Conservation (phyloP, 2,113 vertebrate species). For the Copsychus sechellarum region DNA sequence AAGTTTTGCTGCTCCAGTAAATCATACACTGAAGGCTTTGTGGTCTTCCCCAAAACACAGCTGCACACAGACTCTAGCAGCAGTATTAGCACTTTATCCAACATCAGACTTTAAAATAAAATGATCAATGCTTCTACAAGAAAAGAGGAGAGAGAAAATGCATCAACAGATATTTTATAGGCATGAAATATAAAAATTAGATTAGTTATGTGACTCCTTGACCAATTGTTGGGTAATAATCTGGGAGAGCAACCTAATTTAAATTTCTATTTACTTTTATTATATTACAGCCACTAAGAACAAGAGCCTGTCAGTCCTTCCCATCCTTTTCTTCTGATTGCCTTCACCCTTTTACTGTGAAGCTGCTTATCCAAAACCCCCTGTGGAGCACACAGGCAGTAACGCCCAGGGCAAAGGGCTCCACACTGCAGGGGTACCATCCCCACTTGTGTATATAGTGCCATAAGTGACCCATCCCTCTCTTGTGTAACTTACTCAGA, state of each 20-base stretch:
- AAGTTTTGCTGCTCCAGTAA: not conserved
- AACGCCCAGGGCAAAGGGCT: not conserved
- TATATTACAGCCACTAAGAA: not conserved
- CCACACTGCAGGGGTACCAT: not conserved
- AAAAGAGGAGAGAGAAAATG: not conserved
- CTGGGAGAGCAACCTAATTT: not conserved
- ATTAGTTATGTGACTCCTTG: not conserved
- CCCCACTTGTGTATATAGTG: fast-evolving
- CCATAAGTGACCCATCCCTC: not conserved
- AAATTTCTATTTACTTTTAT: not conserved
- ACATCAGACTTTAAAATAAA: not conserved
- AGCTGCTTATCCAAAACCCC: not conserved
- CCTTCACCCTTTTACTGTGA: not conserved
- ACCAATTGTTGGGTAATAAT: not conserved
- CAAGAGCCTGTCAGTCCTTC: not conserved
- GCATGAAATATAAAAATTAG: not conserved
- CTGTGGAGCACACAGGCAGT: fast-evolving
- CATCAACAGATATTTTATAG: not conserved
- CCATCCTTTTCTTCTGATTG: not conserved
- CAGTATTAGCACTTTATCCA: not conserved
- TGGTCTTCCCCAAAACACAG: not conserved
- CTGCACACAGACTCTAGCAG: not conserved
- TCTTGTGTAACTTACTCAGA: fast-evolving
- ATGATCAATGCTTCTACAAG: not conserved
- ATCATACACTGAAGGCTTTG: not conserved